phyloP scores from a whole-genome alignment of 1,140 invertebrate species.

The Ganaspis sp. region DNA sequence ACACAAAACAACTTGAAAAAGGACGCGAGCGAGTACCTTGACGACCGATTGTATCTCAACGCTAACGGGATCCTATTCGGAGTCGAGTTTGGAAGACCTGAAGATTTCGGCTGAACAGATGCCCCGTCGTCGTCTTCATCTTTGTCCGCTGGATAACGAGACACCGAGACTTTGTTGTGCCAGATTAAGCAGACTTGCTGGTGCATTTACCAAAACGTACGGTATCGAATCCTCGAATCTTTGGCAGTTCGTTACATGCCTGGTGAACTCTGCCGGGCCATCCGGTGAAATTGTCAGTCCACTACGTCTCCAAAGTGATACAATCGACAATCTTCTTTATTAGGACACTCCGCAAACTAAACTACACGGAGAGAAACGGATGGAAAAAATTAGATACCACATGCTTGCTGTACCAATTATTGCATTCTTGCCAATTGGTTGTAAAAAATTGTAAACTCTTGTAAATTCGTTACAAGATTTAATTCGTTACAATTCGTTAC shows the following conservation, averaged over 20 bases:
- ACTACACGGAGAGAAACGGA: neutral
- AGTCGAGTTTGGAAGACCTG: neutral
- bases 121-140: slow-evolving; percentile 16
- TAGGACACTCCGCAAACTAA: neutral
- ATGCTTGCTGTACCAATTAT: neutral
- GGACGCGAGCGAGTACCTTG: neutral
- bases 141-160: slow-evolving; percentile 25
- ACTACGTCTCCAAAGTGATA: slow-evolving; percentile 15
- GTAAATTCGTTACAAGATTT: no score
- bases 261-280: slow-evolving; percentile 5
- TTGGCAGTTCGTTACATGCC: slow-evolving; percentile 24
- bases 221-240: slow-evolving; percentile 20
- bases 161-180: slow-evolving; percentile 1
- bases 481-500: no score
- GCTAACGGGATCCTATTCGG: slow-evolving; percentile 13
- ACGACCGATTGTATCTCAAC: slow-evolving; percentile 5
- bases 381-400: neutral
- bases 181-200: slow-evolving; percentile 1
- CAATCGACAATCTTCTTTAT: slow-evolving; percentile 31
- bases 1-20: neutral
- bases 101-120: slow-evolving; percentile 28
- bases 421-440: no score
- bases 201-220: slow-evolving; percentile 24
- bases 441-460: no score
- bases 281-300: slow-evolving; percentile 23